Base-by-base conservation (phyloP, 2,888 invertebrate genomes). In the Drosophila aldrichi region DNA sequence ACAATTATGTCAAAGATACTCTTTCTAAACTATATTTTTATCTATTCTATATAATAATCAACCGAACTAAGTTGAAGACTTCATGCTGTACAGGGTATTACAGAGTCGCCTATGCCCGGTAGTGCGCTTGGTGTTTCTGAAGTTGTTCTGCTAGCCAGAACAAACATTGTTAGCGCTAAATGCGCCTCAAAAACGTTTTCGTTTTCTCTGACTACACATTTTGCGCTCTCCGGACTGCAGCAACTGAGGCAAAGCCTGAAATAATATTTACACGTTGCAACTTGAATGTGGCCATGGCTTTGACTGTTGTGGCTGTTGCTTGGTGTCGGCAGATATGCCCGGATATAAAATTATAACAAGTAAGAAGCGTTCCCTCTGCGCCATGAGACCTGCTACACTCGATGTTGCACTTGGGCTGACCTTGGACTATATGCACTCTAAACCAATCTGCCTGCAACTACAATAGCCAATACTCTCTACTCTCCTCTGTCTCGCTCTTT, bases 131-230 rank as follows among this genome's bases (percentile, higher is more conserved):
- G 20, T 29, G 51, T 6, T 36, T 22, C 22, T 48, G 60, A 8
- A 41, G 36, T n/a, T 58, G 65, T 29, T 58, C 22, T 58, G 44
- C 77, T 63, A 74, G 77, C 82, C 84, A 89, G 90, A 88, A 75
- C 89, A 91, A 91, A 91, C 90, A 91, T 88, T 90, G 90, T 90
- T 91, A 89, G 82, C 78, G 83, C 81, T 83, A 84, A 84, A 84
- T 88, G 84, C 79, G 80, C 64, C 74, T 72, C 82, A 61, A 68
- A 73, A 72, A 44, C 76, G 65, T 68, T 79, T 79, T 75, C 79
- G 62, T 66, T 78, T 78, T 65, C 69, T 46, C 22, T 54, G 38
- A 18, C 56, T n/a, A 36, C 36, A 36, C 36, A 14, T 36, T 14
- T 14, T 29, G 51, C 56, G 6, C 29, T n/a, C 29, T n/a, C 5